Percentiles rank a stretch among this genome's conserved stretches.
Conservation (phyloP, 1,140 invertebrate species). For the Heliothis virescens region DNA sequence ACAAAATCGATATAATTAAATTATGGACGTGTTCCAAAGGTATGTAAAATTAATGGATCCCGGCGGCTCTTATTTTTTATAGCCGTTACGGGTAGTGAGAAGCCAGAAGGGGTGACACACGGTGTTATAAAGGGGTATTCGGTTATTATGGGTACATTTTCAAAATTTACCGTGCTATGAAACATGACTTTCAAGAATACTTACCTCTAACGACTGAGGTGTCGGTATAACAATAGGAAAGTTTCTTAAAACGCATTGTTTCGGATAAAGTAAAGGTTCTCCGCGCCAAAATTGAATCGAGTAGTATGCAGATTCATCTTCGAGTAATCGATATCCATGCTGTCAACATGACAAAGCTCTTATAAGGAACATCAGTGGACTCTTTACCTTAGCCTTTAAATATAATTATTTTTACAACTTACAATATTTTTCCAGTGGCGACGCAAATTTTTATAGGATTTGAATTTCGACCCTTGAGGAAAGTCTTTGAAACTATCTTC, state of each 20-base stretch:
- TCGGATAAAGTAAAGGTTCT: conserved; percentile 80
- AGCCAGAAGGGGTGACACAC: too few relatives aligned
- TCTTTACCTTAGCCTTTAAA: too few relatives aligned
- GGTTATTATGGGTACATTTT: too few relatives aligned
- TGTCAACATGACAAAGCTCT: conserved; percentile 45
- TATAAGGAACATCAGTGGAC: too few relatives aligned
- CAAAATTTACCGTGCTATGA: too few relatives aligned
- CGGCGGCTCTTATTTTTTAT: too few relatives aligned
- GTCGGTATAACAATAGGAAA: conserved; percentile 76
- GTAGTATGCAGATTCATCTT: conserved; percentile 75
- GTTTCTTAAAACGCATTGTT: conserved; percentile 73
- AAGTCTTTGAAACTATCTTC: conserved; percentile 69
- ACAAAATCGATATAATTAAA: too few relatives aligned
- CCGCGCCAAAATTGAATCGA: conserved; percentile 79
- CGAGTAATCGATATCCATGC: conserved; percentile 85
- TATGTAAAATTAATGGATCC: too few relatives aligned
- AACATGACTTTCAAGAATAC: too few relatives aligned
- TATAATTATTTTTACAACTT: conserved; percentile 54
- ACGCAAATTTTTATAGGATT: conserved; percentile 81
- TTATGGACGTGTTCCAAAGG: too few relatives aligned
- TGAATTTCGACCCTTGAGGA: conserved; percentile 73
- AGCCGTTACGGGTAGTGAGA: too few relatives aligned
- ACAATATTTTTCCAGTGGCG: conserved; percentile 86
- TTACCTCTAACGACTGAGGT: conserved; percentile 69
- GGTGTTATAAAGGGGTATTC: too few relatives aligned